Conservation (phyloP, 2,888 invertebrate species). For the Tribolium freemani region DNA sequence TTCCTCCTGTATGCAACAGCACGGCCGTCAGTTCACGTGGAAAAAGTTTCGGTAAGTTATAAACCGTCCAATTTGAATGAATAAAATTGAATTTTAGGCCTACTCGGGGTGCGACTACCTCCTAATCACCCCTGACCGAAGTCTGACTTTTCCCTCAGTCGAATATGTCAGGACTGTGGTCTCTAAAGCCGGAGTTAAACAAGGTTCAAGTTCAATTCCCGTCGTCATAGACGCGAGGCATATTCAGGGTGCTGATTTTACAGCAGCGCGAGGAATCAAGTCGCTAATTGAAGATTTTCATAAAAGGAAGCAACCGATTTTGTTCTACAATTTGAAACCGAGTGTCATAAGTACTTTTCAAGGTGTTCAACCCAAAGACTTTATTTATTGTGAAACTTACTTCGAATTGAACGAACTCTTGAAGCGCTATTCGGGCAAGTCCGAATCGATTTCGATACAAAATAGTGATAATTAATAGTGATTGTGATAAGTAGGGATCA, state of each 20-base stretch:
- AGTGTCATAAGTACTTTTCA: conserved; percentile 72
- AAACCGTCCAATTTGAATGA: neutral
- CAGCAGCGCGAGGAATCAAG: conserved; percentile 77
- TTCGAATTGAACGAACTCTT: conserved; percentile 71
- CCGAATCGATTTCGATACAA: conserved; percentile 18
- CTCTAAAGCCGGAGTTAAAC: conserved; percentile 78
- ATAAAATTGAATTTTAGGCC: conserved; percentile 64
- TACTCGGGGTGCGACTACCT: conserved; percentile 71
- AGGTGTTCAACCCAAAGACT: conserved; percentile 72
- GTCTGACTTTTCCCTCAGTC: conserved; percentile 76
- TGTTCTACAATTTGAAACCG: conserved; percentile 74
- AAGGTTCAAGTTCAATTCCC: conserved; percentile 72
- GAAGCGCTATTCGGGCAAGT: conserved; percentile 63
- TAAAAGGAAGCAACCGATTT: conserved; percentile 71
- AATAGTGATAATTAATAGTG: conserved; percentile 11
- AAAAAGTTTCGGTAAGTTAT: conserved; percentile 70
- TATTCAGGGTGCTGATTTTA: conserved; percentile 77
- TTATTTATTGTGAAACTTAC: conserved; percentile 71
- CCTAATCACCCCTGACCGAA: conserved; percentile 74
- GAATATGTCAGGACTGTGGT: conserved; percentile 78
- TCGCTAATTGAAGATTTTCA: conserved; percentile 73
- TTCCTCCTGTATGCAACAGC: conserved; percentile 76
- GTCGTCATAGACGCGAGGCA: conserved; percentile 76
- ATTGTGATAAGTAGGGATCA: conserved; percentile 18
- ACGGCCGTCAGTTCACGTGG: conserved; percentile 74